Base-by-base conservation (phyloP, 2,113 vertebrate species). In the Cyphomyrus plagiostoma region DNA sequence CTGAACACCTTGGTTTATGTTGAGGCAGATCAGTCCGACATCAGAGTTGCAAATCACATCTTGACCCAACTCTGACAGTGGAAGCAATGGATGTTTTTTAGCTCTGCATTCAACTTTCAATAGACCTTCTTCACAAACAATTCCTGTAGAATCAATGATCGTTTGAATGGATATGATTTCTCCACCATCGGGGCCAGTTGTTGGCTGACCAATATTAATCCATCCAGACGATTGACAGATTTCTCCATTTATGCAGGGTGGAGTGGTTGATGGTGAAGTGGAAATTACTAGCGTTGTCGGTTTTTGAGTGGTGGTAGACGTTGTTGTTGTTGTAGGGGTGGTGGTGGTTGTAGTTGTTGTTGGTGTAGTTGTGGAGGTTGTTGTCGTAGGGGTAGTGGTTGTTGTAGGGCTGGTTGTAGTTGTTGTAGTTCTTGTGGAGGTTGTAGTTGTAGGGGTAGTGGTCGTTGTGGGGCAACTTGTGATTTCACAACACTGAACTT, bases 1-100 rank as follows among this genome's bases (percentile, higher is more conserved):
- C 58, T 90, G 88, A 0, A 85, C 23, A 0, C 90, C 92, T 0
- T 95, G 94, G 19, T 94, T 91, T 0, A 80, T n/a, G 35, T 95
- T 96, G 7, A 77, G 9, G 90, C 95, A 95, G 50, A 94, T 91
- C 0, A 93, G 58, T 39, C 92, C 92, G 56, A 91, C 88, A 48
- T 53, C 0, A 7, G 77, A 19, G 1, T 93, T 88, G 2, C 93
- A 0, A 7, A 45, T 88, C 19, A 93, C 86, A 42, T 0, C 77
- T 88, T 96, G 95, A 0, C 92, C 93, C 21, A 95, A 26, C 4
- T 92, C 48, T 23, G 89, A 87, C 0, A 91, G 49, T 0, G 58
- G 50, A 10, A 9, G 1, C 2, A 6, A 19, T 11, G 91, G 90
- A 42, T 90, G 90, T n/a, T 10, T 26, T 48, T 89, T 90, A 26